phyloP scores from a whole-genome alignment of 64 coral and sea anemone genomes.

The Pocillopora verrucosa region DNA sequence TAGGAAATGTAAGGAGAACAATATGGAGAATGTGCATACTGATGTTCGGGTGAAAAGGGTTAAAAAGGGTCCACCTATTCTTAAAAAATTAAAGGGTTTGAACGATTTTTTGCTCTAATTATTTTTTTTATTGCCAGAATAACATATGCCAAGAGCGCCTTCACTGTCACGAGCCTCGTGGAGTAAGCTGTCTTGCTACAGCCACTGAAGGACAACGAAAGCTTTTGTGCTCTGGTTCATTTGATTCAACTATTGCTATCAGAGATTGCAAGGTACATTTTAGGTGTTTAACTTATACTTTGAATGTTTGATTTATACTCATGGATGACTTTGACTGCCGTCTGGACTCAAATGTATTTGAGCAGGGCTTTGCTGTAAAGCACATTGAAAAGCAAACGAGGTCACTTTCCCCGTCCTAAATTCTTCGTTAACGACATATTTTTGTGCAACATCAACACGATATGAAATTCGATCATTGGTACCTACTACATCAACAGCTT shows the following conservation, averaged over 20 bases:
- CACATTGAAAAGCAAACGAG: no score
- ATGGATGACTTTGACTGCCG: background rate
- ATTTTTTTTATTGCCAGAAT: slow-evolving; percentile 47
- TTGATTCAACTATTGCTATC: slow-evolving; percentile 87
- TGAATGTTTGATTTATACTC: no score
- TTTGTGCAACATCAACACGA: background rate
- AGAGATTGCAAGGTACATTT: slow-evolving; percentile 79
- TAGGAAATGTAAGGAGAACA: no score
- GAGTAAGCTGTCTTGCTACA: slow-evolving; percentile 84
- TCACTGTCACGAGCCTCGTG: slow-evolving; percentile 86
- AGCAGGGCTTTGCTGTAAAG: no score
- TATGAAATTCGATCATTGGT: background rate
- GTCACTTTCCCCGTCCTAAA: no score
- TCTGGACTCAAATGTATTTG: background rate
- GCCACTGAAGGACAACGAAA: slow-evolving; percentile 83
- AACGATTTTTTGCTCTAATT: background rate
- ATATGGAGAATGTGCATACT: no score
- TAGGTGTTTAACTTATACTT: no score
- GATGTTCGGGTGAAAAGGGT: no score
- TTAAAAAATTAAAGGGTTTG: no score
- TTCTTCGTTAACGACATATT: no score
- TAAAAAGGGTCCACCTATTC: no score
- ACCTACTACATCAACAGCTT: background rate
- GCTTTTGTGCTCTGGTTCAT: slow-evolving; percentile 91
- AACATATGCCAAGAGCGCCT: slow-evolving; percentile 82